Evolutionary conservation across 2,113 vertebrate genomes (phyloP).

Genomic region (Todiramphus chloris): DNA sequence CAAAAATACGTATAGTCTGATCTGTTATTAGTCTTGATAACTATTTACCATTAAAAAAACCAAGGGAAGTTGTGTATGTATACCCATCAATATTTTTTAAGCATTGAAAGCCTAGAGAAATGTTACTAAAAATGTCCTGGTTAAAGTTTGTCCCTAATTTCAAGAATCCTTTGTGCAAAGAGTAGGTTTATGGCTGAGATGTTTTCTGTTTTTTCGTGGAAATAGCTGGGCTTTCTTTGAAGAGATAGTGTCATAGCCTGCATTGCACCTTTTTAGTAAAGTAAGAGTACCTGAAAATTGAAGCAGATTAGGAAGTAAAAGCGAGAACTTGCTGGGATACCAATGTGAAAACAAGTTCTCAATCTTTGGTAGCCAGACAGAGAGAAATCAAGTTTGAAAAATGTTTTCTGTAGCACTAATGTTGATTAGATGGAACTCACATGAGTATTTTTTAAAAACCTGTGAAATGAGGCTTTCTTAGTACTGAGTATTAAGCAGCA

Average conservation of each 20-base stretch:
- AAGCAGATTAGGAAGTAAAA: background rate
- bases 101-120: background rate
- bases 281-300: background rate
- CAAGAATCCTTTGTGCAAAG: background rate
- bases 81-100: background rate
- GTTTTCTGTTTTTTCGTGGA: background rate
- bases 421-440: background rate
- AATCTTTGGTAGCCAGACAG: background rate
- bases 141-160: background rate
- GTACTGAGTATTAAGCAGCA: background rate
- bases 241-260: rapidly evolving
- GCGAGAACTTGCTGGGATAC: background rate
- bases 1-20: background rate
- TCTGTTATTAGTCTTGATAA: background rate
- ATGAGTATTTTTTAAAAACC: background rate
- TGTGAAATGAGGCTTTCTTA: background rate
- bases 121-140: background rate
- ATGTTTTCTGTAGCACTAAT: background rate
- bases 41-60: background rate
- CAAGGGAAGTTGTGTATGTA: background rate
- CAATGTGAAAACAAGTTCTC: background rate
- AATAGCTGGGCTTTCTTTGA: background rate
- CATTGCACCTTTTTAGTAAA: background rate
- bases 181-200: background rate
- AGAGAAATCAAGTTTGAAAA: background rate